Percentiles rank a stretch among this genome's conserved stretches.
Conservation (phyloP, 1,140 invertebrate species). For the Bombyx mori region ASM3026992v2 NC_085115.1:4277501-4278000, state of each 20-base stretch:
- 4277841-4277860: constrained; percentile 13
- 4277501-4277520: constrained; percentile 17
- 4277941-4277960: constrained; percentile 51
- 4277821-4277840: constrained; percentile 7
- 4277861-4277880: constrained; percentile 20
- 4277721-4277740: too few species aligned
- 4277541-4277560: constrained; percentile 14
- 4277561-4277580: not conserved
- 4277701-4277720: too few species aligned
- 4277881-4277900: constrained; percentile 11
- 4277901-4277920: constrained; percentile 39
- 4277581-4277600: too few species aligned
- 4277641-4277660: too few species aligned
- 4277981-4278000: constrained; percentile 50
- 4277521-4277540: constrained; percentile 11
- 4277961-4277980: constrained; percentile 59
- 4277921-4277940: constrained; percentile 62
- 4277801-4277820: not conserved
- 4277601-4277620: too few species aligned
- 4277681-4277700: too few species aligned
- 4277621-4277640: too few species aligned
- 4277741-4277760: too few species aligned
- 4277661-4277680: too few species aligned
- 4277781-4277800: too few species aligned
- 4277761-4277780: too few species aligned